phyloP scores from a whole-genome alignment of 2,113 vertebrate genomes.

The Mormyrus lacerda region DNA sequence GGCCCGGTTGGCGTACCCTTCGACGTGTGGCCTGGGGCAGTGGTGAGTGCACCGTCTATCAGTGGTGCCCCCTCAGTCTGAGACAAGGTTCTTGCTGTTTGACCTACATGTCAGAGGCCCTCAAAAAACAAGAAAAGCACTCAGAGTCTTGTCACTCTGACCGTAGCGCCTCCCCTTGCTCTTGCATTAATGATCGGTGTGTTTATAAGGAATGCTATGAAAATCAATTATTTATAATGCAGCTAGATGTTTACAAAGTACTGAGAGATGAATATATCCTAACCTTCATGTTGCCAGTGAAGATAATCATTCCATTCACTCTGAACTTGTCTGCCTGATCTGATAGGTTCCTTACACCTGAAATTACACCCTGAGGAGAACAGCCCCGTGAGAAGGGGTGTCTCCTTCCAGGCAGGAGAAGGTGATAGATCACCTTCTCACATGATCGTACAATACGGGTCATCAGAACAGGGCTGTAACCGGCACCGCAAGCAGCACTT shows the following conservation, averaged over 20 bases:
- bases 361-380: not conserved
- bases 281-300: not conserved
- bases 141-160: not conserved
- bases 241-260: not conserved
- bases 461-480: not conserved
- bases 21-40: slow-evolving; percentile 69
- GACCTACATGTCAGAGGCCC: not conserved
- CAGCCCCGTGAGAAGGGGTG: not conserved
- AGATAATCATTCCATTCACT: slow-evolving; percentile 9
- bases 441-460: not conserved
- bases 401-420: not conserved
- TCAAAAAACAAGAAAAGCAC: not conserved
- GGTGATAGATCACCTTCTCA: not conserved
- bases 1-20: slow-evolving; percentile 81
- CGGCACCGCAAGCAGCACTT: not conserved
- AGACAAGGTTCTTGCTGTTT: not conserved
- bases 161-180: not conserved
- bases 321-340: not conserved
- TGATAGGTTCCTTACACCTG: not conserved
- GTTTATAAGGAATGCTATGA: not conserved
- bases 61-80: not conserved
- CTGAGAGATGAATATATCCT: not conserved
- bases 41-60: slow-evolving; percentile 64
- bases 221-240: not conserved
- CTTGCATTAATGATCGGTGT: not conserved